A percentile compares a stretch with the other conserved stretches of the same genome.
These are phyloP conservation scores for Yponomeuta plumbellus DNA, from an alignment of 2,888 invertebrate species.

Conservation along the genomic window DNA sequence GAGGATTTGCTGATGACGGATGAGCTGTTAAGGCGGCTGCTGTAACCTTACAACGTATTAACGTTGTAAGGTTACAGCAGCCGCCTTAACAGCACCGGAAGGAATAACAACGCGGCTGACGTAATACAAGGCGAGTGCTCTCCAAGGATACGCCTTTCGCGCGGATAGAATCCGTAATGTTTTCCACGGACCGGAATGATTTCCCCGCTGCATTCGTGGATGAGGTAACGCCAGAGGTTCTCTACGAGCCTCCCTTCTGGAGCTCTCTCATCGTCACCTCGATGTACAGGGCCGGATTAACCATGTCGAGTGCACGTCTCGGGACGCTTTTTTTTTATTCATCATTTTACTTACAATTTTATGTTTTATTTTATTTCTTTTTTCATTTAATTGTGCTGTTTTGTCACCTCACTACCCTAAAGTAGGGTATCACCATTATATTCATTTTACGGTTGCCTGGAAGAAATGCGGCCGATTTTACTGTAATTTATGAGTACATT, in stretches of 20 bases:
- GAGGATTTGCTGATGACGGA: too few relatives aligned
- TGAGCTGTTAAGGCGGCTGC: background rate
- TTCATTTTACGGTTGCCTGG: too few relatives aligned
- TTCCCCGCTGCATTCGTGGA: conserved; percentile 45
- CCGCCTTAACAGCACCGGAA: conserved; percentile 15
- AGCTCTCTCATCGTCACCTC: background rate
- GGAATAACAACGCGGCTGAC: conserved; percentile 22
- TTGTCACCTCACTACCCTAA: too few relatives aligned
- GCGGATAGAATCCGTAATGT: conserved; percentile 40
- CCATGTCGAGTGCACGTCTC: too few relatives aligned
- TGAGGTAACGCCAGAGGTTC: conserved; percentile 17
- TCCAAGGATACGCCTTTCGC: conserved; percentile 39
- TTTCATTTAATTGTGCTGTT: too few relatives aligned
- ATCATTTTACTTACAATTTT: too few relatives aligned
- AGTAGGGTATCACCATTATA: too few relatives aligned
- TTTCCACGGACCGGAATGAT: conserved; percentile 38
- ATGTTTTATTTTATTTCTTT: too few relatives aligned
- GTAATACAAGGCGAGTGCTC: conserved; percentile 33
- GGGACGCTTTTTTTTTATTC: too few relatives aligned
- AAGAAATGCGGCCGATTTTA: too few relatives aligned
- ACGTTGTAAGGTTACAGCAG: background rate
- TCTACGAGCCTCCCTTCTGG: background rate
- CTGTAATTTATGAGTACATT: too few relatives aligned
- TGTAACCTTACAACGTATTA: background rate
- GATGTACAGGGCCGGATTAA: background rate